Conservation (phyloP, 2,113 vertebrate species). For the Anolis carolinensis region DNA sequence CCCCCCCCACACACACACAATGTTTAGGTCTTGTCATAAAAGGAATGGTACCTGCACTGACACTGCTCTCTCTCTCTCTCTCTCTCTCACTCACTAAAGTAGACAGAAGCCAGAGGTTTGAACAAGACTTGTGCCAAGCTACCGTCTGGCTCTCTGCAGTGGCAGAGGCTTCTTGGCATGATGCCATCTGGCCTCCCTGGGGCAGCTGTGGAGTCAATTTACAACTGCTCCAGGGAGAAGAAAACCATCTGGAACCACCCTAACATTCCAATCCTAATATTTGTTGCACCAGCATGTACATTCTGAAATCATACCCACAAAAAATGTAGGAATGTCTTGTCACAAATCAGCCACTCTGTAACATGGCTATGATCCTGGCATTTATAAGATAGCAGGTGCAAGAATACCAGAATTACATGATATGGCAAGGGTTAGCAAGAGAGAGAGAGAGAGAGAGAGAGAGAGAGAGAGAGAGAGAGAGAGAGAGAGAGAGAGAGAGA, state of each 20-base stretch:
- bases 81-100: background rate
- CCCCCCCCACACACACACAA: too few species aligned
- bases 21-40: background rate
- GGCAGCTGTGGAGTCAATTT: constrained; percentile 16
- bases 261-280: constrained; percentile 8
- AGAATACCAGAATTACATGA: background rate
- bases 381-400: background rate
- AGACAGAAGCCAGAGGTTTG: background rate
- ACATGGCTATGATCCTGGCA: background rate
- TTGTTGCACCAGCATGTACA: background rate
- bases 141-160: background rate
- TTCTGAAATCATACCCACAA: background rate
- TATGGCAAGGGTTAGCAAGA: background rate
- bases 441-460: background rate
- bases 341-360: background rate
- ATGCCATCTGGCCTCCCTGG: constrained; percentile 4
- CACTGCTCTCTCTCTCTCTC: background rate
- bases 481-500: background rate
- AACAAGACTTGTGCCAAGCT: background rate
- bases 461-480: background rate
- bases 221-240: constrained; percentile 4
- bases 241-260: constrained; percentile 20
- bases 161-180: constrained; percentile 10
- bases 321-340: background rate
- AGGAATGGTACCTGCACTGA: background rate